phyloP scores from a whole-genome alignment of 2,113 vertebrate species.

The Melanerpes aurifrons region DNA sequence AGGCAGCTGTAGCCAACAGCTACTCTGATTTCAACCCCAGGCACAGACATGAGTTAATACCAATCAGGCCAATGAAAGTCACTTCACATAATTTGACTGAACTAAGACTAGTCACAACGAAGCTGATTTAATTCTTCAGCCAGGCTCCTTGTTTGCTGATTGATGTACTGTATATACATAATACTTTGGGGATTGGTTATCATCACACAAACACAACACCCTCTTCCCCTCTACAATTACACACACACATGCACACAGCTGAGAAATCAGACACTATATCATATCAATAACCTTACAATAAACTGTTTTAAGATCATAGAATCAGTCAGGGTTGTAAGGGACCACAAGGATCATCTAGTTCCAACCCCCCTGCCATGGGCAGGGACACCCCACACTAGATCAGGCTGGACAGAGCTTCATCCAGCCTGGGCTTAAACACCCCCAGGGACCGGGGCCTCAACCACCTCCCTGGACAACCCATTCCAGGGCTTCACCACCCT shows the following conservation, averaged over 20 bases:
- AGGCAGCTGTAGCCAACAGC: not conserved
- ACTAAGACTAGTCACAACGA: not conserved
- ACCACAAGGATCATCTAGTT: too few species aligned
- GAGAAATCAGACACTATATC: not conserved
- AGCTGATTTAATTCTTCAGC: not conserved
- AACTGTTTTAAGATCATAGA: not conserved
- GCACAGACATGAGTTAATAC: not conserved
- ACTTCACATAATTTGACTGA: not conserved
- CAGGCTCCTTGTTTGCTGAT: not conserved
- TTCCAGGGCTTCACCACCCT: too few species aligned
- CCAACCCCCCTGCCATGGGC: too few species aligned
- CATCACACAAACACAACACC: not conserved
- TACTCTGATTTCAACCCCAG: not conserved
- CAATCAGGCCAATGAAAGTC: not conserved
- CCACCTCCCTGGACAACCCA: too few species aligned
- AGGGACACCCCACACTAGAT: too few species aligned
- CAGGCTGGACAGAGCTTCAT: too few species aligned
- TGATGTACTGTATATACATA: not conserved
- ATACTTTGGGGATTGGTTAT: not conserved
- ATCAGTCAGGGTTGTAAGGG: too few species aligned
- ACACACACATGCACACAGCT: fast-evolving
- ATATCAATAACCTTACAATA: not conserved
- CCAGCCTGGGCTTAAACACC: too few species aligned
- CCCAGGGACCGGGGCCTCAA: too few species aligned
- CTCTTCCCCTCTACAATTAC: too few species aligned